Conservation (phyloP, 2,113 vertebrate species). For the Scophthalmus maximus region DNA sequence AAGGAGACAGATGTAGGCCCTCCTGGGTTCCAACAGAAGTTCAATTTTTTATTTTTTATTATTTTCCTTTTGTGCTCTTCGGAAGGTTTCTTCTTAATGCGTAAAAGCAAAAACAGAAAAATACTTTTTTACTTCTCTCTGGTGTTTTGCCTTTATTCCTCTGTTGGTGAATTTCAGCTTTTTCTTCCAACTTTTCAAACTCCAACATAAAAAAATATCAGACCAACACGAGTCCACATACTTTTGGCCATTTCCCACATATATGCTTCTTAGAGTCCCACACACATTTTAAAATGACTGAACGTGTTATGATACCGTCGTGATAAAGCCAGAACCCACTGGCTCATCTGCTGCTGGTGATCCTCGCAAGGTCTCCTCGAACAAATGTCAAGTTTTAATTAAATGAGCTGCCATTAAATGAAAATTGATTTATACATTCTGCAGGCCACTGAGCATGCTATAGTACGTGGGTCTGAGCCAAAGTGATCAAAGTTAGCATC, state of each 20-base stretch:
- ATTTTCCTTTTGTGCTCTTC: background rate
- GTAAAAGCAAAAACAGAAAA: background rate
- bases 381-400: slow-evolving; percentile 66
- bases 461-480: background rate
- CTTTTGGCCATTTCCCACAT: background rate
- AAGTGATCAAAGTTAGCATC: slow-evolving; percentile 44
- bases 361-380: slow-evolving; percentile 14
- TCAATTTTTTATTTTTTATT: background rate
- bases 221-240: background rate
- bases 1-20: background rate
- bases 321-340: slow-evolving; percentile 15
- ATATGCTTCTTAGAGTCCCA: background rate
- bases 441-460: slow-evolving; percentile 18
- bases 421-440: slow-evolving; percentile 50
- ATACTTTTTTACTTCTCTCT: background rate
- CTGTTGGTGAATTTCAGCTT: too few species aligned
- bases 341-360: slow-evolving; percentile 37
- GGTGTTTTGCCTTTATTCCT: background rate
- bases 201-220: background rate
- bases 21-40: background rate
- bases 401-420: slow-evolving; percentile 44
- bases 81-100: background rate
- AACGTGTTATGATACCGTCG: slow-evolving; percentile 13
- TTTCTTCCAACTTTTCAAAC: background rate
- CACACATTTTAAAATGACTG: background rate